Evolutionary conservation across 2,888 invertebrate genomes (phyloP), one percentile per base, ranked within the genome.

Genomic region (Tholera decimalis): DNA sequence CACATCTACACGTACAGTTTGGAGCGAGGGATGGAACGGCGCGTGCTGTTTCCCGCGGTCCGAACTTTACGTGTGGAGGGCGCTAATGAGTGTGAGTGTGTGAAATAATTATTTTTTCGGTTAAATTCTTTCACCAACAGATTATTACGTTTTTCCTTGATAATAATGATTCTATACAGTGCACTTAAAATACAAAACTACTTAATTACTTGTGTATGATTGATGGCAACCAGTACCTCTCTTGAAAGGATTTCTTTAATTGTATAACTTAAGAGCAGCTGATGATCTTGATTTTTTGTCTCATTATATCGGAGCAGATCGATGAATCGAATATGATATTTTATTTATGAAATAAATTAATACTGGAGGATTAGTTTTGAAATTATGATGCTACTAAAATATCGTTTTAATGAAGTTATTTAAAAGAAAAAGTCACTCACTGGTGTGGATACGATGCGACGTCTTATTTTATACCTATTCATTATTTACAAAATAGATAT

Each of bases 191-290:
- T 0, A 46, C 1, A 24, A 33, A 13, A 24, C 11, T 56, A 47
- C 61, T 62, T 46, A 47, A 70, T 62, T 46, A 46, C 26, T 22
- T 0, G 13, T 70, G 7, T 22, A 18, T 53, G 22, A 71, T 64
- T 54, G 33, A 60, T 53, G 39, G 51, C 24, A 41, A 50, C 24
- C 18, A 0, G 39, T 43, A 41, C 20, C 8, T 15, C 15, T 46
- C 46, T 39, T 43, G 18, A 47, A 53, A 37, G 47, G 37, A 56
- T 73, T 60, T 18, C 47, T 43, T 67, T 73, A 73, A 72, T 72
- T 73, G 66, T 73, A 72, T 73, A 73, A 60, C 28, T 56, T 46
- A 51, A 15, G 26, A 20, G 37, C 55, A 60, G 73, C 33, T 53
- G 56, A 33, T 33, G 51, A 15, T 56, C 11, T 24, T 4, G 11